A percentile compares a stretch with the other conserved stretches of the same genome.
Conservation (phyloP, 2,888 invertebrate genomes). For the Caenorhabditis japonica region DNA sequence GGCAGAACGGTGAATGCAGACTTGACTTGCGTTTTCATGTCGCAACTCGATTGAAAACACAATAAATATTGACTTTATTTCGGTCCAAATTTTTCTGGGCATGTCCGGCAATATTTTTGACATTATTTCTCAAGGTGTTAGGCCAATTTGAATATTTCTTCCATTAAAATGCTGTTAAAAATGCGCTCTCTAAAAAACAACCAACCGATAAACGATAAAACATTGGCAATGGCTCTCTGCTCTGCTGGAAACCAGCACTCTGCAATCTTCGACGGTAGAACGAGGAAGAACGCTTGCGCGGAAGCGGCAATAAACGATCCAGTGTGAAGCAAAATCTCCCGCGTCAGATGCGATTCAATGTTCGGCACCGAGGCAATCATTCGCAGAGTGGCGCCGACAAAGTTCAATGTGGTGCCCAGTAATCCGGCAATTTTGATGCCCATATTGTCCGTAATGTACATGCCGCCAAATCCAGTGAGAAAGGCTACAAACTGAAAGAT, state of each 20-base stretch:
- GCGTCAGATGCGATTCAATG: conserved; percentile 26
- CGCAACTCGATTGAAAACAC: no score
- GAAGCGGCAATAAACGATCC: conserved; percentile 70
- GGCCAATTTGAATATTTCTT: no score
- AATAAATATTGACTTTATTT: no score
- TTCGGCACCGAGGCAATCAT: conserved; percentile 49
- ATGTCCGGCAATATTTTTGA: no score
- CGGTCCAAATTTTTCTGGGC: no score
- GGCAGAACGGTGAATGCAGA: no score
- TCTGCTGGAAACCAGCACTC: conserved; percentile 75
- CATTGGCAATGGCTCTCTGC: conserved; percentile 75
- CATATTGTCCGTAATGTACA: conserved; percentile 76
- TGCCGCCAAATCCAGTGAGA: conserved; percentile 71
- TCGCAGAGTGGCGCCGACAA: conserved; percentile 52
- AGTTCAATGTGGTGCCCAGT: conserved; percentile 49
- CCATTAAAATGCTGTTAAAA: neutral
- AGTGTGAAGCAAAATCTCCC: conserved; percentile 45
- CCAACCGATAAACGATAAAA: conserved; percentile 72
- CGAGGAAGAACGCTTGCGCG: conserved; percentile 74
- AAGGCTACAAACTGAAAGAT: conserved; percentile 74
- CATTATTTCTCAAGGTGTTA: no score
- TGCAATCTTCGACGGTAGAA: conserved; percentile 72
- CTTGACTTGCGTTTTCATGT: no score
- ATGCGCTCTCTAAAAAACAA: neutral
- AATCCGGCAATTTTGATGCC: conserved; percentile 68